Base-by-base conservation (phyloP, 2,888 invertebrate species). In the Pachydiplax longipennis region DNA sequence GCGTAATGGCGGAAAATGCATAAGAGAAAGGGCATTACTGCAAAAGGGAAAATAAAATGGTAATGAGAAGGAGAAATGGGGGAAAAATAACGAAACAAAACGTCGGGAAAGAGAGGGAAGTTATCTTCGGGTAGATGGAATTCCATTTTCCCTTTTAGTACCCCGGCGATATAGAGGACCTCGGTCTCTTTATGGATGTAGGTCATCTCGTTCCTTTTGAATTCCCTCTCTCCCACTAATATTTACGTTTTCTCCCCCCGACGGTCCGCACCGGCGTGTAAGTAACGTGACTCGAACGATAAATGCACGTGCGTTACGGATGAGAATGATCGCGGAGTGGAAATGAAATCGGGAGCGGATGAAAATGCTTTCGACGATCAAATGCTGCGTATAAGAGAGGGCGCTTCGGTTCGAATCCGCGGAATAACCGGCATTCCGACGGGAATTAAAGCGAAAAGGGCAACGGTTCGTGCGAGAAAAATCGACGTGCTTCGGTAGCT, bases 1-100 rank as follows among this genome's bases (percentile, higher is more conserved):
- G 44, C 15, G 53, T 53, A 53, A 73, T 73, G 73, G 73, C 25
- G 12, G 25, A 25, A 73, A 73, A 25, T 73, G 73, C 73, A 31
- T 31, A 73, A 73, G 73, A 73, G 73, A 73, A 31, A 73, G 73
- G 31, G 31, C 25, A 73, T 25, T 25, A 73, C 31, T 73, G 73
- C 13, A 73, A 87, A 61, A 83, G 48, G 25, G 83, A 58, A 58
- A 87, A 61, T 61, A 61, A 87, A 87, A 87, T 87, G 87, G 65
- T 87, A 87, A 87, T 87, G 87, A 87, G 61, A 35, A 87, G 82
- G 22, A 25, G 83, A 25, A 58, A 58, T 5, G 58, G 61, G 4
- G 2, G 4, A 37, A 61, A 10, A 40, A n/a, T 15, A 37, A 83
- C 15, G 53, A 53, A 83, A 35, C 31, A 37, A 22, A 37, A 61